These are phyloP conservation scores for Corbicula japonica DNA, from an alignment of 2,888 invertebrate species.

Conservation along the genomic window DNA sequence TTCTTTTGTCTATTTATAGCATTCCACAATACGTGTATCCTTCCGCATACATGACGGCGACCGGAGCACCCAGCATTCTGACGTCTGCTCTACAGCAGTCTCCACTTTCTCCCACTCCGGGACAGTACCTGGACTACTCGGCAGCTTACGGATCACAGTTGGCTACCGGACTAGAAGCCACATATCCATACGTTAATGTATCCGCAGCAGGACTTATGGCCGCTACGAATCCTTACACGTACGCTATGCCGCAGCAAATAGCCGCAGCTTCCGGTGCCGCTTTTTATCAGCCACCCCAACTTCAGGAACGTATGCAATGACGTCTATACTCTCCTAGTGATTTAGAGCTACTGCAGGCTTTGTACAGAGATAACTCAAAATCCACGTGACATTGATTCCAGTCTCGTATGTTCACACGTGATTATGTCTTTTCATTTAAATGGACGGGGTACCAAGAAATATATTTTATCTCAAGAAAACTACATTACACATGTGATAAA, in stretches of 20 bases:
- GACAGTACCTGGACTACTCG: constrained; percentile 77
- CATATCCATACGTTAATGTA: constrained; percentile 78
- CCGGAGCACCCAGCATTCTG: constrained; percentile 69
- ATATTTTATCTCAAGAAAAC: not conserved
- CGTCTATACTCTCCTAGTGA: constrained; percentile 33
- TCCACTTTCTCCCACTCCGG: constrained; percentile 75
- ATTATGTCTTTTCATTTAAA: constrained; percentile 3
- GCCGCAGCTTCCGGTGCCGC: constrained; percentile 76
- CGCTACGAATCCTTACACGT: constrained; percentile 78
- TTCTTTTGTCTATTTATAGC: constrained; percentile 67
- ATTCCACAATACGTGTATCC: constrained; percentile 81
- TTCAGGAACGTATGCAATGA: constrained; percentile 82
- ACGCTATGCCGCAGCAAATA: constrained; percentile 78
- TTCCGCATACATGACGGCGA: constrained; percentile 75
- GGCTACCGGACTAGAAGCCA: constrained; percentile 67
- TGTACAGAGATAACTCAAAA: constrained; percentile 25
- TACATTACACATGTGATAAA: constrained; percentile 16
- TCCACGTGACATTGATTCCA: constrained; percentile 1
- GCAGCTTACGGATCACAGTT: constrained; percentile 76
- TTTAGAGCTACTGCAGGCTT: constrained; percentile 36
- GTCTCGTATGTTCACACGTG: not conserved
- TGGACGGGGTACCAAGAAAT: constrained; percentile 12
- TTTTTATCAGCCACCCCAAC: constrained; percentile 80
- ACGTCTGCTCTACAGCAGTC: constrained; percentile 76
- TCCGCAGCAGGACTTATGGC: constrained; percentile 73